Percentiles rank a stretch among this genome's conserved stretches.
phyloP scores from a whole-genome alignment of 2,797 vertebrate species.

The Sebastes wilsoni region DNA sequence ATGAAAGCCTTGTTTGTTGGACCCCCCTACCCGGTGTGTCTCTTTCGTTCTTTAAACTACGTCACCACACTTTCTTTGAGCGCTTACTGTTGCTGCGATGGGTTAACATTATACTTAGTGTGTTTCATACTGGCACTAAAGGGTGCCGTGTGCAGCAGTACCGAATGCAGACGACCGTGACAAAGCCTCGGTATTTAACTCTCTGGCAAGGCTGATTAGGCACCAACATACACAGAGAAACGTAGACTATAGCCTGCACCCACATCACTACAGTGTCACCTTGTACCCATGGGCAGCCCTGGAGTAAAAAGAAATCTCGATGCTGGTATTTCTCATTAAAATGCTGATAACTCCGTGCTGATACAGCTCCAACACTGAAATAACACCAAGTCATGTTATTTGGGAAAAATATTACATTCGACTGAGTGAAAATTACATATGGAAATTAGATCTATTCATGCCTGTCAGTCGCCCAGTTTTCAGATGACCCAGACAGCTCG shows the following conservation, averaged over 20 bases:
- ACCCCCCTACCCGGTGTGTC: too few species aligned
- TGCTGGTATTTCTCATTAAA: constrained; percentile 35
- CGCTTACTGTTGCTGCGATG: too few species aligned
- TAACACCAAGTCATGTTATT: not conserved
- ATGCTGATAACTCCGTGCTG: not conserved
- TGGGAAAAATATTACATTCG: not conserved
- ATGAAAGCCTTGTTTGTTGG: too few species aligned
- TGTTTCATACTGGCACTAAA: too few species aligned
- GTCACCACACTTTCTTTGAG: too few species aligned
- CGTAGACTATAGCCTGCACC: not conserved
- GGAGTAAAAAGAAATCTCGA: constrained; percentile 22
- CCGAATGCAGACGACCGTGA: too few species aligned
- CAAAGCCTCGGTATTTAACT: too few species aligned
- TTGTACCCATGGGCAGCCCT: constrained; percentile 34
- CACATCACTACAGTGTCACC: constrained; percentile 14
- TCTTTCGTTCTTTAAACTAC: too few species aligned
- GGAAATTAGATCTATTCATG: constrained; percentile 18
- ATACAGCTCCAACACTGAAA: not conserved
- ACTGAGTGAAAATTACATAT: not conserved
- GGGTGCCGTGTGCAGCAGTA: too few species aligned
- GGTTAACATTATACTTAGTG: too few species aligned
- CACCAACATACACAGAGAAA: not conserved
- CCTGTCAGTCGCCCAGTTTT: not conserved
- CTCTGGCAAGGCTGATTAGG: too few species aligned
- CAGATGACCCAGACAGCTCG: constrained; percentile 23